Evolutionary conservation across 2,888 invertebrate genomes (phyloP), one percentile per base, ranked within the genome.

Genomic region (Stegana nigrithorax): DNA sequence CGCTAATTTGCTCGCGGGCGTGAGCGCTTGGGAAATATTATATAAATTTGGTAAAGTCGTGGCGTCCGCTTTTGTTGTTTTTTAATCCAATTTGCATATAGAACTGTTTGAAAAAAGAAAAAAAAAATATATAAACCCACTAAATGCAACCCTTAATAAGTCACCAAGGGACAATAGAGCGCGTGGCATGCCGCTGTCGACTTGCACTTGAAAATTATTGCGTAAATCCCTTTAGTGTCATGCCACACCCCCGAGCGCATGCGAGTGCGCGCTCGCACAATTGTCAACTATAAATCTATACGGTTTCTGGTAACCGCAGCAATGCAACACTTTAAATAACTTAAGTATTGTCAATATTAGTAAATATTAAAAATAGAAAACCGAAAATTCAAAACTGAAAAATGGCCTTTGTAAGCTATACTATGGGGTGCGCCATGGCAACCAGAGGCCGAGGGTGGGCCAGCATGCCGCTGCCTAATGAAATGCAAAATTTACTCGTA

Each of bases 341-440:
- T 73, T 73, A 82, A 81, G 81, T 78, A 81, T 78, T 83, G 81
- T 81, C 82, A 81, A 83, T 81, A 81, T 81, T 83, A 81, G 81
- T 81, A 81, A 83, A 83, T 82, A 81, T 81, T 83, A 82, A 81
- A 73, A n/a, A n/a, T n/a, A n/a, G 73, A 72, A 71, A 66, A 59
- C 44, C 59, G 62, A 61, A 55, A 47, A 47, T 21, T 17, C 19
- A 17, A 55, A n/a, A 50, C 19, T 19, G 53, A 10, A 19, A 27
- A 12, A 36, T 39, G n/a, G n/a, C 42, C 12, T 29, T 27, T 29
- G 21, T n/a, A n/a, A n/a, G n/a, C n/a, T n/a, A n/a, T n/a, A n/a
- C n/a, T n/a, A 62, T 67, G 62, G 71, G 72, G 64, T 69, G 64
- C 64, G 57, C 53, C 51, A 50, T 50, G 12, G 59, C 17, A 60